Base-by-base conservation (phyloP, 1,140 invertebrate genomes). In the Drosophila sp. region DNA sequence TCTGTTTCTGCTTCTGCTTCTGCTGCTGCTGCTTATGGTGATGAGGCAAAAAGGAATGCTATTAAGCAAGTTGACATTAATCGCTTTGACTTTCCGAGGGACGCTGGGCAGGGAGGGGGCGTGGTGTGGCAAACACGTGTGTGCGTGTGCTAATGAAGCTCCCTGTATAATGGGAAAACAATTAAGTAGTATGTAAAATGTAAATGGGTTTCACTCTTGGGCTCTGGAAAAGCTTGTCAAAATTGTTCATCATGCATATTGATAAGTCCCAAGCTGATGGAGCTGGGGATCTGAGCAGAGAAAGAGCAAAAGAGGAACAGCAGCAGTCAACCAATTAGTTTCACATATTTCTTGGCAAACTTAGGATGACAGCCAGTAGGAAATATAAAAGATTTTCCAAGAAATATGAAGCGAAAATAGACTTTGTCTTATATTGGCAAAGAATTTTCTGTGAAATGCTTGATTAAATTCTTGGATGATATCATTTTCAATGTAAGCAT, bases 11-110 rank as follows among this genome's bases (percentile, higher is more conserved):
- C 41, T 44, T 11, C 40, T 41, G 40, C 40, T 41, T 2, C 40
- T 47, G 44, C 44, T 47, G 70, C 54, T 67, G 63, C 72, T 63
- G 67, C 78, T 72, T 75, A 62, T 62, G 64, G 68, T 69, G 66
- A 71, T 57, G 56, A 76, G 73, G 80, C 76, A 78, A 70, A 50
- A 76, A 76, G 84, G 76, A 89, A 87, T 84, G 84, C 80, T 85
- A 90, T 89, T 89, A 89, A 89, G 85, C 78, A 81, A 89, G 77
- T 89, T 89, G 84, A 89, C 84, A 89, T 89, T 89, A 89, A 89
- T 89, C 85, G 84, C 72, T 77, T 65, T 90, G 85, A 90, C 84
- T 90, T 89, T 54, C 38, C n/a, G 38, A 61, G 66, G 47, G 41
- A 60, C 35, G 29, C 35, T 38, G 35, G 61, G 7, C 5, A 11